A percentile compares a stretch with the other conserved stretches of the same genome.
Evolutionary conservation across 2,888 invertebrate species (phyloP).

Genomic region (Byasa hedistus): DNA sequence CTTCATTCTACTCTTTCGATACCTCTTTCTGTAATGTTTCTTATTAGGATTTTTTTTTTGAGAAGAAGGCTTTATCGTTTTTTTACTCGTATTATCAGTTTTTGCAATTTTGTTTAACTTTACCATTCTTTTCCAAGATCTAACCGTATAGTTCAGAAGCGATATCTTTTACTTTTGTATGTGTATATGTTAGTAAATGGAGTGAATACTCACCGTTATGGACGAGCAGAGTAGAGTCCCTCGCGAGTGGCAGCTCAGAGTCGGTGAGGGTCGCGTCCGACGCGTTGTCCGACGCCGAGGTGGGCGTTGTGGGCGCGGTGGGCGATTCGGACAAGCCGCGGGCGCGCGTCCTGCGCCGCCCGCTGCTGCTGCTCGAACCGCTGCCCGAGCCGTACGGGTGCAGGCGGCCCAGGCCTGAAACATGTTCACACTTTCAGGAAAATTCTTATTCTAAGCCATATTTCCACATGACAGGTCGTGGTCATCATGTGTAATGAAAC

Average conservation of each 20-base stretch:
- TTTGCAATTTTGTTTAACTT: no score
- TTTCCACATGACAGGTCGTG: no score
- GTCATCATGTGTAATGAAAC: no score
- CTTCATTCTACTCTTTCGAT: no score
- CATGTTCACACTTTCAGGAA: neutral
- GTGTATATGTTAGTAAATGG: neutral
- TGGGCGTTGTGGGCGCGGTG: constrained; percentile 82
- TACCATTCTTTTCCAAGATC: no score
- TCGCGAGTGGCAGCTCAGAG: constrained; percentile 89
- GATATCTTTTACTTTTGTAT: no score
- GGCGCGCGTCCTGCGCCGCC: constrained; percentile 76
- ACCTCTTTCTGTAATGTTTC: no score
- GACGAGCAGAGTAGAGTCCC: constrained; percentile 89
- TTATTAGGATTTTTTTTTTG: no score
- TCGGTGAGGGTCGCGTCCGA: constrained; percentile 92
- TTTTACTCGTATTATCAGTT: no score
- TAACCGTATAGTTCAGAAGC: no score
- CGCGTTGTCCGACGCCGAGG: constrained; percentile 87
- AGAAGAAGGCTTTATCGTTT: no score
- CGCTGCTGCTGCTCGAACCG: constrained; percentile 83
- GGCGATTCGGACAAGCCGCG: constrained; percentile 87
- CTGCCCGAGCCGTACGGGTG: constrained; percentile 91
- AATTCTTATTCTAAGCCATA: no score
- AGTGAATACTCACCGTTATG: constrained; percentile 86
- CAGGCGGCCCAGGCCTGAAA: constrained; percentile 86